Evolutionary conservation across 2,113 vertebrate genomes (phyloP), one percentile per base, ranked within the genome.

Genomic region (Pelvicachromis taeniatus): DNA sequence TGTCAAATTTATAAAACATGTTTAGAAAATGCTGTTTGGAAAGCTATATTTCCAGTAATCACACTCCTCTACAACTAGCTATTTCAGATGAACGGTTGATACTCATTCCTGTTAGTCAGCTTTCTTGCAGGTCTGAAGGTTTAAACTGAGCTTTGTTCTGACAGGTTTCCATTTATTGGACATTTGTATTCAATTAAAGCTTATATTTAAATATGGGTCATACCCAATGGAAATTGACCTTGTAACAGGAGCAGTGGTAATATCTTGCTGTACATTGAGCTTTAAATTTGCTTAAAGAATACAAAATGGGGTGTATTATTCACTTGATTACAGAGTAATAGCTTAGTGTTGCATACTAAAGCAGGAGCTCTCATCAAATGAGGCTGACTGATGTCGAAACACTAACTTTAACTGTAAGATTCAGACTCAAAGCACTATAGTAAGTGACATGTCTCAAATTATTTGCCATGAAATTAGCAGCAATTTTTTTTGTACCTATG

Each of bases 181-280:
- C 38, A 86, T 81, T 31, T 86, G 63, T 75, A 77, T 82, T 85
- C 21, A 73, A 70, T 85, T 48, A 73, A 29, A 81, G 42, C 61
- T 21, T 33, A 70, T 55, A 65, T 63, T 58, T 87, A 61, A 73
- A 21, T 54, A 31, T 42, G 17, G 6, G 23, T 19, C 48, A n/a
- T 35, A 70, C 75, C 58, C 56, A 45, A 31, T 52, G 9, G 29
- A 68, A 52, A 75, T 10, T 50, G 53, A 84, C 78, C 78, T 80
- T 78, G n/a, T n/a, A 77, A 78, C 40, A 77, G 11, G 2, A 10
- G 17, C 26, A 17, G 19, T 77, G 63, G 48, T 14, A 79, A 82
- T 21, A 33, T 23, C 16, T 78, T n/a, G 40, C 45, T 58, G 16
- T 65, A 12, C 11, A 61, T 26, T 21, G 55, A 50, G 33, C 21